Base-by-base conservation (phyloP, 37 sponge, comb jelly and placozoan species). In the Crambe crambe region DNA sequence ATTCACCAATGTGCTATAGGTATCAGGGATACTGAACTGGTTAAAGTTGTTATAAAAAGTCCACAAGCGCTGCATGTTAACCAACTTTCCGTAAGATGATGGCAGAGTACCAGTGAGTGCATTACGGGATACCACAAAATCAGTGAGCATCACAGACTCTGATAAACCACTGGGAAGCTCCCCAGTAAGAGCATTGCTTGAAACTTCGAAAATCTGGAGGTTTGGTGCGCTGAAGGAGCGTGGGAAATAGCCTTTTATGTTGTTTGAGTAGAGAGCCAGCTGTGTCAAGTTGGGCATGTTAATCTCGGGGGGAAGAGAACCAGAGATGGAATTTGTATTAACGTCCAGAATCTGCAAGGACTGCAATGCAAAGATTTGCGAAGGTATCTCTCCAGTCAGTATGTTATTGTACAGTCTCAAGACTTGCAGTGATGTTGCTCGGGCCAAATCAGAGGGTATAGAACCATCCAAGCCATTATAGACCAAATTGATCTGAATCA, bases 71-170 rank as follows among this genome's bases (percentile, higher is more conserved):
- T 78, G 42, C 37, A 94, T 36, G 36, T 27, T 54, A 23, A 3
- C 23, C 22, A 94, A 81, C 15, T 37, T 70, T 1, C 86, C 85
- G 32, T 74, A 78, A 6, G 73, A 70, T 5, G 65, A 58, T 30
- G 94, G 94, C 25, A 79, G 83, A 1, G 74, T 23, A 15, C 94
- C 94, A 34, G 77, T 70, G 42, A 94, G 78, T 17, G 66, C 56
- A 58, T 94, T 94, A 0, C 72, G 40, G 15, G 94, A 89, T 6
- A 89, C 61, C 9, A 80, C 74, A 10, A 94, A 38, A 22, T 40
- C 27, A 15, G 80, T 41, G 17, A 87, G 59, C 59, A 18, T 58
- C 1, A 30, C 35, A 22, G 54, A 12, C 2, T 35, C 1, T 5
- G 75, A 68, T 0, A 86, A 40, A 21, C 31, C 56, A 27, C 29